Percentiles rank a stretch among this genome's conserved stretches.
phyloP scores from a whole-genome alignment of 2,888 invertebrate genomes.

The Aromia moschata region DNA sequence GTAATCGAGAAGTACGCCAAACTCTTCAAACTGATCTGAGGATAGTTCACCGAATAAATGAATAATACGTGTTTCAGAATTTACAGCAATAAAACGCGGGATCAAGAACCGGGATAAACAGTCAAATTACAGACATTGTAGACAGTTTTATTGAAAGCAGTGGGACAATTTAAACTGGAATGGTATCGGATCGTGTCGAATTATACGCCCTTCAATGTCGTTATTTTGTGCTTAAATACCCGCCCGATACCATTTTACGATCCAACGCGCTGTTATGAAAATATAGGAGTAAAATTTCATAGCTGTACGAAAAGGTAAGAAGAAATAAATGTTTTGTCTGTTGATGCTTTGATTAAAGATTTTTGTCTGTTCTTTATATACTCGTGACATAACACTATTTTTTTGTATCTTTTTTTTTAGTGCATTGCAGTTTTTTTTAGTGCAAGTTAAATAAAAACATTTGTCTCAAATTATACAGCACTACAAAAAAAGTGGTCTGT shows the following conservation, averaged over 20 bases:
- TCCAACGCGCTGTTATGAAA: slow-evolving; percentile 36
- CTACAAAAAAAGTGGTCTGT: too few relatives aligned
- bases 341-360: slow-evolving; percentile 1
- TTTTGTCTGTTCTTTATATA: too few relatives aligned
- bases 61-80: slow-evolving; percentile 8
- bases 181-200: slow-evolving; percentile 37
- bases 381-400: too few relatives aligned
- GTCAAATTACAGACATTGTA: slow-evolving; percentile 38
- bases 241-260: slow-evolving; percentile 42
- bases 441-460: too few relatives aligned
- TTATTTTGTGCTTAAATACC: slow-evolving; percentile 46
- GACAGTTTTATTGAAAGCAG: slow-evolving; percentile 48
- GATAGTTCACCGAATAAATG: too few relatives aligned
- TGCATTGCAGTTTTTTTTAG: too few relatives aligned
- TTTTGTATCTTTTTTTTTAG: too few relatives aligned
- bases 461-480: too few relatives aligned
- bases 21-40: too few relatives aligned
- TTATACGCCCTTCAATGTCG: slow-evolving; percentile 40
- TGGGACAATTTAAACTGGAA: slow-evolving; percentile 39
- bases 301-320: background rate
- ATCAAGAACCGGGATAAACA: slow-evolving; percentile 26
- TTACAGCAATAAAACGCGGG: slow-evolving; percentile 24
- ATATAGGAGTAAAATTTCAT: slow-evolving; percentile 40
- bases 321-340: slow-evolving; percentile 14
- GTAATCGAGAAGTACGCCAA: too few relatives aligned